A percentile compares a stretch with the other conserved stretches of the same genome.
Evolutionary conservation across 2,888 invertebrate genomes (phyloP).

Genomic region (Sturmia bella): DNA sequence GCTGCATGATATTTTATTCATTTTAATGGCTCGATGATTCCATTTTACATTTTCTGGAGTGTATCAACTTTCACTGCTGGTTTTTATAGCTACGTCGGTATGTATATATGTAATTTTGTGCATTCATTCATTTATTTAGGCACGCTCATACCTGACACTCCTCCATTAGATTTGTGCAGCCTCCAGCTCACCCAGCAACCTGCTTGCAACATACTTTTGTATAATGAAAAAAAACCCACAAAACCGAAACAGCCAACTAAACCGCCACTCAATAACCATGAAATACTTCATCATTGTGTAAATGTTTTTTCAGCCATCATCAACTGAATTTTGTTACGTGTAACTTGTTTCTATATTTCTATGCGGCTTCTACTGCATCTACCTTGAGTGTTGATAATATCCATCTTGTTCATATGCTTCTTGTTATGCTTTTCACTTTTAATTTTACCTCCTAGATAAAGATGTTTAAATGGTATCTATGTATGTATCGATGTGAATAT

Average conservation of each 20-base stretch:
- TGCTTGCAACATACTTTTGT: background rate
- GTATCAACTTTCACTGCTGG: slow-evolving; percentile 64
- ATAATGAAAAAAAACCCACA: background rate
- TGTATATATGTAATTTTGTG: background rate
- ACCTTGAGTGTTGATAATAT: slow-evolving; percentile 2
- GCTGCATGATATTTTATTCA: slow-evolving; percentile 46
- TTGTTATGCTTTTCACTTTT: slow-evolving; percentile 33
- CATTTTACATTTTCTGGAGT: slow-evolving; percentile 32
- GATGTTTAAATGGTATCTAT: background rate
- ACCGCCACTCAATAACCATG: slow-evolving; percentile 24
- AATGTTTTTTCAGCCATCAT: slow-evolving; percentile 57
- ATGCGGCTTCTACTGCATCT: background rate
- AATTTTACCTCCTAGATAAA: background rate
- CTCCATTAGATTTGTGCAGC: background rate
- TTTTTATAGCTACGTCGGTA: slow-evolving; percentile 4
- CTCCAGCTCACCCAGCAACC: slow-evolving; percentile 22
- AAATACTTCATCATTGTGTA: slow-evolving; percentile 29
- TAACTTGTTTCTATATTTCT: slow-evolving; percentile 5
- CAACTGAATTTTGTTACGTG: slow-evolving; percentile 20
- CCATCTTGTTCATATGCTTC: slow-evolving; percentile 5
- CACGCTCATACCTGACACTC: background rate
- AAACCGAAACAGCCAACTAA: slow-evolving; percentile 20
- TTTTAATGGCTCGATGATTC: slow-evolving; percentile 50
- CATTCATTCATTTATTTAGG: slow-evolving; percentile 13
- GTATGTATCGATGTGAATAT: too few relatives aligned